Base-by-base conservation (phyloP, 2,113 vertebrate species). In the Lanius ludovicianus region DNA sequence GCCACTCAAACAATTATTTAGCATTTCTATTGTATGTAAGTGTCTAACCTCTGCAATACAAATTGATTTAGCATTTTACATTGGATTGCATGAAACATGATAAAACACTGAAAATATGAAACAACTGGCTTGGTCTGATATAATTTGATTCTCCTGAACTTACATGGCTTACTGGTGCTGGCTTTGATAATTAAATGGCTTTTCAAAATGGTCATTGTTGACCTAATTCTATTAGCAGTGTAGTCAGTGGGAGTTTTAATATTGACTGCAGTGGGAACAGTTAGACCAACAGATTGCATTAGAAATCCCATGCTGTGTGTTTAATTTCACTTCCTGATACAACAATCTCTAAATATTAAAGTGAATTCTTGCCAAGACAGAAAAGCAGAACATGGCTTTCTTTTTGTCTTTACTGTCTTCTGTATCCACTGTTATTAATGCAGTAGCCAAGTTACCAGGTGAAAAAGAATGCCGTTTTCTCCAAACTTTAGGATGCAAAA, bases 321-420 rank as follows among this genome's bases (percentile, higher is more conserved):
- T 96, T 94, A 89, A 89, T 96, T 95, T 96, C 86, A 57, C 80
- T 96, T 96, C 92, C 84, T 95, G 81, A 73, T 95, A 81, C 64
- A 93, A 87, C 90, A 96, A 13, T 84, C 77, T 87, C 94, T 94
- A 96, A 96, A 96, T 95, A 95, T 96, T 94, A 96, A 94, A 90
- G 84, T 82, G 50, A 62, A 56, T 89, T 68, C 69, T 76, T 95
- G 92, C 95, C 90, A 96, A 95, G 73, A 73, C 27, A 68, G 78
- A 90, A 79, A 90, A 90, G 78, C 82, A 83, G 82, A 94, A 82
- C 70, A 23, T 75, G 53, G 62, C 8, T 6, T 63, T 62, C 46
- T 79, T 73, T 71, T 74, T 59, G 42, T 52, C 50, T 74, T 91
- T 83, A 25, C 70, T 91, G 12, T 94, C 16, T 92, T 94, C 68